Base-by-base conservation (phyloP, 1,140 invertebrate genomes). In the Tetramorium parvispinum region DNA sequence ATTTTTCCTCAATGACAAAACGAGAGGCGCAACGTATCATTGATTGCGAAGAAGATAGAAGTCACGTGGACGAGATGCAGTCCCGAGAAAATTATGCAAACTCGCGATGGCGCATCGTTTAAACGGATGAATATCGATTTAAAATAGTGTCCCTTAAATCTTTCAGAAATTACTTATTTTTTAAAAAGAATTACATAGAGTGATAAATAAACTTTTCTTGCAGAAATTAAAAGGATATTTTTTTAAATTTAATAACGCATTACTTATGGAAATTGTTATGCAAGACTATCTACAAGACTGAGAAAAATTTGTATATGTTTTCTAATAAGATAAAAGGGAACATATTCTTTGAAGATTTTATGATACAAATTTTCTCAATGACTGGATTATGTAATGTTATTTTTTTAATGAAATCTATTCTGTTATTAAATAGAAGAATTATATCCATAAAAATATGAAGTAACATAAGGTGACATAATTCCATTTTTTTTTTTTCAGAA, bases 1-100 rank as follows among this genome's bases (percentile, higher is more conserved):
- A 75, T 75, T 75, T 57, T 75, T 75, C n/a, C 27, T 11, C 18
- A 75, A 75, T 57, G 71, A 40, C 7, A n/a, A 73, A 73, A 73
- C 32, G n/a, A 73, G 32, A 73, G 27, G n/a, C n/a, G 7, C 6
- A 53, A 55, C 32, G 21, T 71, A 71, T 37, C 51, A 13, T 53
- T 24, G 27, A 75, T 37, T 40, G 49, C 11, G 71, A 55, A 40
- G n/a, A 57, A 57, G 27, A 53, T 51, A 51, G 46, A 75, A 3
- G 27, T 21, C 49, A 55, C 27, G 27, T 75, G 32, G 27, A 55
- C n/a, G 7, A 55, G 51, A 57, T 40, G 70, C 32, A 8, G n/a
- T 75, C 40, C 32, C 7, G 18, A 40, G 71, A 75, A 57, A 37
- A 75, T 75, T 75, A 40, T 53, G 71, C 71, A 57, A 75, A 32